Percentiles rank a stretch among this genome's conserved stretches.
phyloP scores from a whole-genome alignment of 2,113 vertebrate species.

The Apodemus speciosus region DNA sequence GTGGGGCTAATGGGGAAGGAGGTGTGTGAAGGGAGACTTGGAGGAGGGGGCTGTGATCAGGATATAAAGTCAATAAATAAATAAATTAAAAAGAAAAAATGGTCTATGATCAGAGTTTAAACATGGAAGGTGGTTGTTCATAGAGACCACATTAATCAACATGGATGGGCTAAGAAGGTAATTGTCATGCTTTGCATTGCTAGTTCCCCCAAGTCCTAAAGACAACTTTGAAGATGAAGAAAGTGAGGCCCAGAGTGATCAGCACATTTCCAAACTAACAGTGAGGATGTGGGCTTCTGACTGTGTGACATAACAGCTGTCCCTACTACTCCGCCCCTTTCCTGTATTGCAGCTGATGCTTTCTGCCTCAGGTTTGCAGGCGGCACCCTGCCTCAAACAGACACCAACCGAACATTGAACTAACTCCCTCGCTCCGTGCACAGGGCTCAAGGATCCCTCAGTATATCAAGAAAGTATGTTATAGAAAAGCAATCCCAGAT shows the following conservation, averaged over 20 bases:
- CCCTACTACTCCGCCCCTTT: rapidly evolving
- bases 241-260: not conserved
- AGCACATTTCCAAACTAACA: not conserved
- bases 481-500: not conserved
- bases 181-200: not conserved
- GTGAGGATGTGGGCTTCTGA: not conserved
- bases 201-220: not conserved
- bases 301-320: too few relatives aligned
- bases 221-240: conserved; percentile 22
- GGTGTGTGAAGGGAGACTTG: too few relatives aligned
- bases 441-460: not conserved
- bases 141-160: not conserved
- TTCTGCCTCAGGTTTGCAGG: not conserved
- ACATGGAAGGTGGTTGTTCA: not conserved
- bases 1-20: too few relatives aligned
- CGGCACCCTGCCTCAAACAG: not conserved
- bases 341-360: not conserved
- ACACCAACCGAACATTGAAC: rapidly evolving
- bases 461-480: not conserved
- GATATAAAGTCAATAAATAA: too few relatives aligned
- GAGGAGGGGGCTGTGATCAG: too few relatives aligned
- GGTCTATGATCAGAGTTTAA: not conserved
- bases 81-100: not conserved
- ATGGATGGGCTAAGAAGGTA: not conserved
- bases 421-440: rapidly evolving